Percentiles rank a stretch among this genome's conserved stretches.
Conservation (phyloP, 2,888 invertebrate genomes). For the Plemyria rubiginata region DNA sequence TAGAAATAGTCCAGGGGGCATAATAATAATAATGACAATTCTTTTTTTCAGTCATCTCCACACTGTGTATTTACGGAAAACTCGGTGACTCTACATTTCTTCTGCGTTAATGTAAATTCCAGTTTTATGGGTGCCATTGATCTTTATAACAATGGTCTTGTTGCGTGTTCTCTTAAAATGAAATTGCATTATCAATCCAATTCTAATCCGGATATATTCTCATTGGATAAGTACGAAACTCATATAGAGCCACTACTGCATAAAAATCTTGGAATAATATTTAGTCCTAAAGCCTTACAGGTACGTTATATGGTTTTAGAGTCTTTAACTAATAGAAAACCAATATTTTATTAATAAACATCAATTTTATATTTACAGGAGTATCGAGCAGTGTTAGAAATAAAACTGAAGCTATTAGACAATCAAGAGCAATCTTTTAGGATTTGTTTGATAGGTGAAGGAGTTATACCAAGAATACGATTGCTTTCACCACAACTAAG, state of each 20-base stretch:
- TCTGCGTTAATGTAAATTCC: constrained; percentile 70
- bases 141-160: constrained; percentile 77
- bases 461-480: constrained; percentile 73
- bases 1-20: not conserved
- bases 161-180: constrained; percentile 70
- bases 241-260: constrained; percentile 75
- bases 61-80: constrained; percentile 79
- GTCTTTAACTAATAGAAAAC: not conserved
- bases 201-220: constrained; percentile 64
- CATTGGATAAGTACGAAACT: constrained; percentile 72
- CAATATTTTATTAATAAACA: not conserved
- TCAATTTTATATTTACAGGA: constrained; percentile 56
- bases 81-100: constrained; percentile 73
- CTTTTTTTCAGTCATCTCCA: constrained; percentile 66
- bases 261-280: constrained; percentile 70
- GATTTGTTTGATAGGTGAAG: constrained; percentile 76
- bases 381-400: constrained; percentile 75
- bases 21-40: constrained; percentile 18
- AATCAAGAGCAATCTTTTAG: constrained; percentile 71
- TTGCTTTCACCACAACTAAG: constrained; percentile 59
- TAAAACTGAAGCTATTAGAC: constrained; percentile 70
- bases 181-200: constrained; percentile 69
- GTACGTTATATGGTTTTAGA: constrained; percentile 46
- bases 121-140: constrained; percentile 64
- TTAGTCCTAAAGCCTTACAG: constrained; percentile 69